A percentile compares a stretch with the other conserved stretches of the same genome.
phyloP scores from a whole-genome alignment of 2,797 vertebrate genomes.

The Melanotaenia parkinsoni region DNA sequence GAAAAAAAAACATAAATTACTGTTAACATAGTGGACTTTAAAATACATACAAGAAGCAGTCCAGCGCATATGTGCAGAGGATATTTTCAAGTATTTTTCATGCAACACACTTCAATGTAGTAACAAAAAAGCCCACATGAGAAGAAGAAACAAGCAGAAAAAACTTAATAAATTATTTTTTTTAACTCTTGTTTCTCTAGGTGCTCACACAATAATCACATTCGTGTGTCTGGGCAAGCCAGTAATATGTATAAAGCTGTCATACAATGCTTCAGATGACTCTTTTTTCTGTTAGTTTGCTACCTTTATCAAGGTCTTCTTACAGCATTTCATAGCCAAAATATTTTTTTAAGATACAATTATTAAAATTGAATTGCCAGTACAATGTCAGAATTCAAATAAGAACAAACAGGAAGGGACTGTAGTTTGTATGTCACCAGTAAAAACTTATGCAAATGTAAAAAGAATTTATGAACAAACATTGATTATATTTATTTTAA shows the following conservation, averaged over 20 bases:
- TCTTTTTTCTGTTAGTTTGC: not conserved
- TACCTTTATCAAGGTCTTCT: not conserved
- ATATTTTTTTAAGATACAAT: not conserved
- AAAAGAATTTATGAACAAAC: not conserved
- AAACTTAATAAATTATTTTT: not conserved
- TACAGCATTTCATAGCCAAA: not conserved
- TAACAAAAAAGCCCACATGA: not conserved
- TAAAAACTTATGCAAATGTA: not conserved
- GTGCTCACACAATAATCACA: not conserved
- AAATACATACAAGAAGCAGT: not conserved
- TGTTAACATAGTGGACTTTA: not conserved
- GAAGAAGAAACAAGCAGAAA: not conserved
- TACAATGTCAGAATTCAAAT: slow-evolving; percentile 15
- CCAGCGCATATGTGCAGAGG: not conserved
- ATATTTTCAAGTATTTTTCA: not conserved
- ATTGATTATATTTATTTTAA: not conserved
- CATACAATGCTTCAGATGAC: not conserved
- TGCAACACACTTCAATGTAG: not conserved
- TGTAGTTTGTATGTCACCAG: not conserved
- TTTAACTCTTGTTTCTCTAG: not conserved
- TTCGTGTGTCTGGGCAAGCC: not conserved
- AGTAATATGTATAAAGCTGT: not conserved
- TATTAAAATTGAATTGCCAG: not conserved
- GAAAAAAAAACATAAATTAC: not conserved
- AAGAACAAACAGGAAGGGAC: not conserved